Conservation (phyloP, 2,888 invertebrate species). For the Pseudolycoriella hygida region DNA sequence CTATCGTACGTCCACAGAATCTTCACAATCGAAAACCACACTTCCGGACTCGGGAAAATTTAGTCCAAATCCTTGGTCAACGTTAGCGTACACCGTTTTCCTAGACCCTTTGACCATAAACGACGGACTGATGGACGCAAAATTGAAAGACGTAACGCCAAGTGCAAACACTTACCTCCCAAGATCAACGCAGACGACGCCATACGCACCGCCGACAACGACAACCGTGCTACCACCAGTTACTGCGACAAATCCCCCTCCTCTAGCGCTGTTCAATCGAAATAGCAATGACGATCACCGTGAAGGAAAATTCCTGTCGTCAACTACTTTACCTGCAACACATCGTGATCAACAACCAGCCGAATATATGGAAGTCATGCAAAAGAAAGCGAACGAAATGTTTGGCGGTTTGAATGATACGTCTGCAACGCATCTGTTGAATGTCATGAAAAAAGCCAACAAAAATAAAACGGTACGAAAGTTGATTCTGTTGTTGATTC, state of each 20-base stretch:
- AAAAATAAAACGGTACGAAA: slow-evolving; percentile 56
- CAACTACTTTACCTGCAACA: slow-evolving; percentile 8
- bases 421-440: slow-evolving; percentile 53
- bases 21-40: slow-evolving; percentile 17
- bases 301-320: slow-evolving; percentile 9
- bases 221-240: slow-evolving; percentile 11
- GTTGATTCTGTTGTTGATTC: slow-evolving; percentile 55
- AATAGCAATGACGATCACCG: slow-evolving; percentile 4
- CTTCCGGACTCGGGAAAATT: slow-evolving; percentile 13
- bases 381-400: slow-evolving; percentile 54
- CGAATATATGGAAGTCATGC: slow-evolving; percentile 46
- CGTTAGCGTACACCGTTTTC: slow-evolving; percentile 40
- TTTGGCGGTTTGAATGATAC: slow-evolving; percentile 59
- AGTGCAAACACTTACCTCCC: slow-evolving; percentile 27
- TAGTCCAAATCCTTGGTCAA: slow-evolving; percentile 31
- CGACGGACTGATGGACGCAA: slow-evolving; percentile 36
- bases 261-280: not conserved
- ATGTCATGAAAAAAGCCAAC: slow-evolving; percentile 67
- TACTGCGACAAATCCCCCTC: not conserved
- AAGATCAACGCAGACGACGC: slow-evolving; percentile 15
- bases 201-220: slow-evolving; percentile 7
- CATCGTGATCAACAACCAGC: slow-evolving; percentile 10
- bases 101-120: slow-evolving; percentile 57
- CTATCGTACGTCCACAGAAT: slow-evolving; percentile 9
- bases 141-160: slow-evolving; percentile 18